Evolutionary conservation across 2,113 vertebrate genomes (phyloP).

Genomic region (Mastomys coucha): DNA sequence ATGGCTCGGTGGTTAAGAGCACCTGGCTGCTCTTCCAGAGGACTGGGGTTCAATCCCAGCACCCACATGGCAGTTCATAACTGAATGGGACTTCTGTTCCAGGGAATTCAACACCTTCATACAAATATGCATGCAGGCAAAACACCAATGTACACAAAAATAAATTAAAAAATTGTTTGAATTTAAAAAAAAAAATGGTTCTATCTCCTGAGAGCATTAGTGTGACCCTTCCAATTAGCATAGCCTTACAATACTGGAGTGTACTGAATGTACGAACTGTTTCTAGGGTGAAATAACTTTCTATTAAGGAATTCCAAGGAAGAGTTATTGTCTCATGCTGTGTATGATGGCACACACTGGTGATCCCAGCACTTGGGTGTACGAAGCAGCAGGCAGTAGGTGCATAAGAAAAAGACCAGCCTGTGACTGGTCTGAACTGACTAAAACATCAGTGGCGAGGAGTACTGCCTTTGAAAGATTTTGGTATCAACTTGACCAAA

Average conservation of each 20-base stretch:
- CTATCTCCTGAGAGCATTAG: too few species aligned
- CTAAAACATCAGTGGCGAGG: neutral
- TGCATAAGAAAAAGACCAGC: neutral
- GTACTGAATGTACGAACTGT: neutral
- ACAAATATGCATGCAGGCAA: neutral
- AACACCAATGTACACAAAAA: neutral
- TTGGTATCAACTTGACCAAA: slow-evolving; percentile 8
- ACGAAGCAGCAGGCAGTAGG: neutral
- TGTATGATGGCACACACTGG: neutral
- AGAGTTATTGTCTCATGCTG: neutral
- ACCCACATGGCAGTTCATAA: neutral
- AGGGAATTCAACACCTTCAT: neutral
- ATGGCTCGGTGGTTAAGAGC: neutral
- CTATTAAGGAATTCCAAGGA: neutral
- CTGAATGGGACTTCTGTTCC: neutral
- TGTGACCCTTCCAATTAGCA: neutral
- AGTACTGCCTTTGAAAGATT: neutral
- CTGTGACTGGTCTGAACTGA: neutral
- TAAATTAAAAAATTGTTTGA: neutral
- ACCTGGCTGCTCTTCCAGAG: neutral
- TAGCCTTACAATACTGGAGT: fast-evolving
- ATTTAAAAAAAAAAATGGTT: neutral
- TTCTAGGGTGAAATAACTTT: neutral
- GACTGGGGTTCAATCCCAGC: neutral
- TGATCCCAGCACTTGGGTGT: neutral